phyloP scores from a whole-genome alignment of 2,888 invertebrate genomes.

The Papilio elwesi region DNA sequence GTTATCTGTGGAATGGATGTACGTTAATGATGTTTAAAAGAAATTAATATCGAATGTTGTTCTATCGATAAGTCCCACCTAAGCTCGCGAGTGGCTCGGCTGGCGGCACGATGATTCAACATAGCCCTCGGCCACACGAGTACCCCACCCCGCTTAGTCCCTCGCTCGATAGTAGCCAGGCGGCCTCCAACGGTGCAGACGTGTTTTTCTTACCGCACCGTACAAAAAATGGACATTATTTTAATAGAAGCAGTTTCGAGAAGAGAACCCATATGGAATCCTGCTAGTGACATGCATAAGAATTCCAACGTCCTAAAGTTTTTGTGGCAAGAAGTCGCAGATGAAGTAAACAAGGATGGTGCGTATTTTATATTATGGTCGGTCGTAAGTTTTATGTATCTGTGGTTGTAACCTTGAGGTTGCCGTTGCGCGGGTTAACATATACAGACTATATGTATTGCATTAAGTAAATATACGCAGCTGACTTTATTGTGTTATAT shows the following conservation, averaged over 20 bases:
- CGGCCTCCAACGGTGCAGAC: conserved; percentile 36
- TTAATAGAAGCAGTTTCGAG: conserved; percentile 35
- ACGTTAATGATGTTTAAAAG: neutral
- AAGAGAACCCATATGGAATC: conserved; percentile 38
- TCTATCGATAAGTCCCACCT: neutral
- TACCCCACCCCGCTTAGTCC: conserved; percentile 31
- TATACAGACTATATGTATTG: neutral
- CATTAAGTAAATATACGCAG: neutral
- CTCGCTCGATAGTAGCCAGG: conserved; percentile 40
- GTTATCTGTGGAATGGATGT: neutral
- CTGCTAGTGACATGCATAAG: conserved; percentile 29
- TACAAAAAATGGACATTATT: conserved; percentile 29
- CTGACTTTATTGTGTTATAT: no score
- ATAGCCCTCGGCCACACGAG: conserved; percentile 10
- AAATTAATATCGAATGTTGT: neutral
- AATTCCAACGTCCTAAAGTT: conserved; percentile 29
- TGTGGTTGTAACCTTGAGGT: conserved; percentile 25
- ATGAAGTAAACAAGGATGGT: conserved; percentile 35
- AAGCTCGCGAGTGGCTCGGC: conserved; percentile 25
- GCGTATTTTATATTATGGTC: conserved; percentile 10
- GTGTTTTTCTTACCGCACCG: conserved; percentile 22
- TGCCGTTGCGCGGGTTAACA: neutral
- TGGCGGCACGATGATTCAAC: conserved; percentile 36
- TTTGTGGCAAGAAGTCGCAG: conserved; percentile 37
- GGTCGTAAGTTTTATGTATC: neutral